Conservation (phyloP, 37 sponge, comb jelly and placozoan genomes). For the Spongia lamella region DNA sequence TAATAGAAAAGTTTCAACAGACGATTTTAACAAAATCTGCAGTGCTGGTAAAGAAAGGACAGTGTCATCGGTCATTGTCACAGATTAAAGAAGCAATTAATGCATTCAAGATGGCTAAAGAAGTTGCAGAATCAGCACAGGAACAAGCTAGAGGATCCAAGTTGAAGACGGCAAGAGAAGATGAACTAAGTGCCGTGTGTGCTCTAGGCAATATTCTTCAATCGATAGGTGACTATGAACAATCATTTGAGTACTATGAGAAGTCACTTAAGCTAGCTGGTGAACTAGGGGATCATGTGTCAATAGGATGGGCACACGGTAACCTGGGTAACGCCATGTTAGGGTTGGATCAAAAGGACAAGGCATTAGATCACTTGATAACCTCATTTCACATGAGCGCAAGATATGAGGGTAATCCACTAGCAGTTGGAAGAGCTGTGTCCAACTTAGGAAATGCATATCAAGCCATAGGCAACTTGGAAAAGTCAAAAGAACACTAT, state of each 20-base stretch:
- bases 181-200: constrained; percentile 46
- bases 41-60: constrained; percentile 34
- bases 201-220: constrained; percentile 69
- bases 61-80: constrained; percentile 25
- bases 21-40: constrained; percentile 27
- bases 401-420: constrained; percentile 42
- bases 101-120: constrained; percentile 37
- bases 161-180: constrained; percentile 9
- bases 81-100: constrained; percentile 57
- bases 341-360: constrained; percentile 53
- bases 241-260: constrained; percentile 56
- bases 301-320: constrained; percentile 70
- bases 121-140: not conserved
- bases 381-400: constrained; percentile 42
- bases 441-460: constrained; percentile 75
- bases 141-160: not conserved
- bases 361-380: constrained; percentile 49
- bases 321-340: constrained; percentile 75
- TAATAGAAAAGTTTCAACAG: constrained; percentile 15
- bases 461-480: constrained; percentile 37
- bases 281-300: constrained; percentile 41
- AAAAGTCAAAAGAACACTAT: constrained; percentile 63
- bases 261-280: constrained; percentile 24
- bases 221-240: constrained; percentile 40
- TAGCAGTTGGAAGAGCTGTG: constrained; percentile 66